Percentiles rank a stretch among this genome's conserved stretches.
phyloP scores from a whole-genome alignment of 2,888 invertebrate species.

The Dolichomitus sp. region DNA sequence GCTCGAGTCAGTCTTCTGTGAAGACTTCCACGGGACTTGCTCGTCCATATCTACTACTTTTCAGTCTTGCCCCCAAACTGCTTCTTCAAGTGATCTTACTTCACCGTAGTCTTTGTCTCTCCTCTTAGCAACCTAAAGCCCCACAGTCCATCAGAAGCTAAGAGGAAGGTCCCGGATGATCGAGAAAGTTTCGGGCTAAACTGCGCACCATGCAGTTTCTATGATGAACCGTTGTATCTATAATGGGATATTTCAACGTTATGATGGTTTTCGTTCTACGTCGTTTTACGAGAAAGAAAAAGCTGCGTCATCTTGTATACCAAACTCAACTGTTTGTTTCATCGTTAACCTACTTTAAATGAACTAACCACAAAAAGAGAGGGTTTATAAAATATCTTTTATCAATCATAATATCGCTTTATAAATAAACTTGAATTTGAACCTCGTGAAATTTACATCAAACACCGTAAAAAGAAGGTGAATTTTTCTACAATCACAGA shows the following conservation, averaged over 20 bases:
- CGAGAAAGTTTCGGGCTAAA: conserved; percentile 50
- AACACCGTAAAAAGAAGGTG: too few relatives aligned
- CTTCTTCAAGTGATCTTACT: not conserved
- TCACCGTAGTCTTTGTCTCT: conserved; percentile 15
- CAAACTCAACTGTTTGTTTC: not conserved
- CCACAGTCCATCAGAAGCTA: conserved; percentile 25
- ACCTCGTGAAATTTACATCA: not conserved
- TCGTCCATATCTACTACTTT: conserved; percentile 38
- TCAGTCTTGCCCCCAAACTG: conserved; percentile 20
- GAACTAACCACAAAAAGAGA: not conserved
- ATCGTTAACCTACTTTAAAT: not conserved
- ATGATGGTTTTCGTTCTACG: not conserved
- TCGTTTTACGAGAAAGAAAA: not conserved
- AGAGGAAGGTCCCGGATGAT: conserved; percentile 38
- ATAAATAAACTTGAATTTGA: not conserved
- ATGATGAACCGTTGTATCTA: conserved; percentile 34
- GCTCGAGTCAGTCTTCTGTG: conserved; percentile 57
- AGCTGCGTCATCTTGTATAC: not conserved
- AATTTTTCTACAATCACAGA: not conserved
- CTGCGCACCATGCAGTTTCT: conserved; percentile 16
- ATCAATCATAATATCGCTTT: not conserved
- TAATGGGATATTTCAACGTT: conserved; percentile 8
- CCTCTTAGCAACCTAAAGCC: conserved; percentile 18
- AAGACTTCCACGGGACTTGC: conserved; percentile 43
- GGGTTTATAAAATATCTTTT: not conserved